Conservation (phyloP, 2,113 vertebrate genomes). For the Calypte anna region DNA sequence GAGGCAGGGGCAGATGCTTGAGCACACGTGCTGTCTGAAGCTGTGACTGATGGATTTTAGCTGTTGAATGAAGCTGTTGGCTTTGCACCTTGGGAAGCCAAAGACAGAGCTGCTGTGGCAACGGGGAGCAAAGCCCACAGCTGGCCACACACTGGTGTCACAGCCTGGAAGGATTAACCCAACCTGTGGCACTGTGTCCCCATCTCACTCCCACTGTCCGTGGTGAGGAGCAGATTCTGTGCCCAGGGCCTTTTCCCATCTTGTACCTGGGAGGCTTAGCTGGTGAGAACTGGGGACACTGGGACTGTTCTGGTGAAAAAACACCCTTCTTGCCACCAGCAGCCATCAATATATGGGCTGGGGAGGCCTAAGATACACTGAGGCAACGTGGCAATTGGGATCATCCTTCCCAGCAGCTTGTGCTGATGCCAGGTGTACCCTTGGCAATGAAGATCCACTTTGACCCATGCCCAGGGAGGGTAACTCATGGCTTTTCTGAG, state of each 20-base stretch:
- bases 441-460: not conserved
- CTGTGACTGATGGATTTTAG: rapidly evolving
- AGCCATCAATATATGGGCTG: no score
- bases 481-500: not conserved
- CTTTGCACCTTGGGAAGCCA: not conserved
- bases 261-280: not conserved
- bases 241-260: not conserved
- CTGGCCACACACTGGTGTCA: not conserved
- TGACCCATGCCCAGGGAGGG: not conserved
- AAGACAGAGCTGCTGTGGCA: not conserved
- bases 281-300: not conserved
- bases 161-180: not conserved
- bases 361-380: not conserved
- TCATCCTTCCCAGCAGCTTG: not conserved
- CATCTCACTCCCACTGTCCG: rapidly evolving
- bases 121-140: not conserved
- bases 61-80: not conserved
- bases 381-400: not conserved
- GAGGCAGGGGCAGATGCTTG: not conserved
- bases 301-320: not conserved
- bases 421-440: not conserved
- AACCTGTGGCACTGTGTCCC: rapidly evolving
- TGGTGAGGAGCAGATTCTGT: not conserved
- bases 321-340: not conserved
- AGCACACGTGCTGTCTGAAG: rapidly evolving